phyloP scores from a whole-genome alignment of 2,113 vertebrate species.

The Paralichthys olivaceus region DNA sequence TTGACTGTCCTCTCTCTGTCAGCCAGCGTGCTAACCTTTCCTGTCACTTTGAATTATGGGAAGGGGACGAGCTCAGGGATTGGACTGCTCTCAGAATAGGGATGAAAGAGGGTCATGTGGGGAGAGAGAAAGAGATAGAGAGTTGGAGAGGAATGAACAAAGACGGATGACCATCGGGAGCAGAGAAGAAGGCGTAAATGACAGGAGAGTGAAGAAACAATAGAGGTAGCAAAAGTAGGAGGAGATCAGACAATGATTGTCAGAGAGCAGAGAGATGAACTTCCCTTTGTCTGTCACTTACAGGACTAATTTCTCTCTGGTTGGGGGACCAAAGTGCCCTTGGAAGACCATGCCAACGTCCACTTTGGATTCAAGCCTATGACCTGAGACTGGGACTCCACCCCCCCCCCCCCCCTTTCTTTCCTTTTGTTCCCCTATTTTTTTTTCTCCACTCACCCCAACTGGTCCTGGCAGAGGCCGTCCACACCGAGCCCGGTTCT shows the following conservation, averaged over 20 bases:
- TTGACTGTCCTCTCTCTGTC: conserved; percentile 15
- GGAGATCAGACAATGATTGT: conserved; percentile 39
- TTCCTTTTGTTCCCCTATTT: too few relatives aligned
- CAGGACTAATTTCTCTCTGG: conserved; percentile 53
- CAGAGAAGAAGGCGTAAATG: conserved; percentile 14
- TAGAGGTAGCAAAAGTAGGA: background rate
- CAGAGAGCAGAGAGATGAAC: conserved; percentile 39
- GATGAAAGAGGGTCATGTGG: conserved; percentile 37
- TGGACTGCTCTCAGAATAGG: conserved; percentile 41
- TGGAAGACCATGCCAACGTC: too few relatives aligned
- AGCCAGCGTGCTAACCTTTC: conserved; percentile 56
- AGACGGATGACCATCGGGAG: conserved; percentile 35
- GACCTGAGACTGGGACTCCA: too few relatives aligned
- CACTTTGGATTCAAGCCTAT: too few relatives aligned
- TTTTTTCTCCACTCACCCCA: too few relatives aligned
- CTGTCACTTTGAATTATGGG: conserved; percentile 69
- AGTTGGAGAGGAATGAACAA: conserved; percentile 40
- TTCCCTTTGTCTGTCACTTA: conserved; percentile 57
- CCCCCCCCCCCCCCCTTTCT: too few relatives aligned
- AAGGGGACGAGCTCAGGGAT: conserved; percentile 33
- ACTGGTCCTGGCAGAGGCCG: too few relatives aligned
- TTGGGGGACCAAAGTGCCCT: too few relatives aligned
- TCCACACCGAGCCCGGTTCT: too few relatives aligned
- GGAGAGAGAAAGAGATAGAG: background rate
- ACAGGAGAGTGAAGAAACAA: conserved; percentile 5